Base-by-base conservation (phyloP, 2,888 invertebrate species). In the Leucozona laternaria region DNA sequence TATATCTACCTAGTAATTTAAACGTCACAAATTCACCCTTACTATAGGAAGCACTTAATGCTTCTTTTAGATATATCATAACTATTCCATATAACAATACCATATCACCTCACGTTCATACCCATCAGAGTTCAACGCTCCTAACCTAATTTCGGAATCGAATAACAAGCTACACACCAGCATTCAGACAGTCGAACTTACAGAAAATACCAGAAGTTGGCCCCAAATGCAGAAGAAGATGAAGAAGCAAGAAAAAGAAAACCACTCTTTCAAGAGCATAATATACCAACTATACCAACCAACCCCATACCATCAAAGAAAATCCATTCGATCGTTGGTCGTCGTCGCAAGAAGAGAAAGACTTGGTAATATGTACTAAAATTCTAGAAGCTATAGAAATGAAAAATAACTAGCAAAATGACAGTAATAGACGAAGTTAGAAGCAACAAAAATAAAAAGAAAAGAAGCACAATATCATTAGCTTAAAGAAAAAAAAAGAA, bases 121-220 rank as follows among this genome's bases (percentile, higher is more conserved):
- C 11, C 60, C 40, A 89, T 81, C 88, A 89, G 78, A 91, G 91
- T 91, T 91, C 91, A 90, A 90, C 91, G 91, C 90, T 90, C 91
- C 91, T 91, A 91, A 91, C 91, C 91, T 91, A 91, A 91, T 91
- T 91, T 91, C 90, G 89, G 89, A 90, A 91, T 91, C 90, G 90
- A 88, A 88, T 90, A 90, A 90, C 90, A 85, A 84, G 66, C 82
- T 70, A 60, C 22, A 79, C 80, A 81, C 68, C 76, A 64, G 58
- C 71, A 80, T 53, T 45, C 57, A 71, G 70, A 64, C 60, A 64
- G 50, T 71, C 55, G 34, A 58, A 60, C 70, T 73, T 66, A 71
- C 76, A 72, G 73, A 76, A n/a, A n/a, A 78, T 68, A 64, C 80
- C 78, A 66, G 75, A 45, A 78, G 57, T 64, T 71, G 79, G 79